A percentile compares a stretch with the other conserved stretches of the same genome.
Evolutionary conservation across 2,797 vertebrate genomes (phyloP).

Genomic region (Scolopax bukidnonensis): DNA sequence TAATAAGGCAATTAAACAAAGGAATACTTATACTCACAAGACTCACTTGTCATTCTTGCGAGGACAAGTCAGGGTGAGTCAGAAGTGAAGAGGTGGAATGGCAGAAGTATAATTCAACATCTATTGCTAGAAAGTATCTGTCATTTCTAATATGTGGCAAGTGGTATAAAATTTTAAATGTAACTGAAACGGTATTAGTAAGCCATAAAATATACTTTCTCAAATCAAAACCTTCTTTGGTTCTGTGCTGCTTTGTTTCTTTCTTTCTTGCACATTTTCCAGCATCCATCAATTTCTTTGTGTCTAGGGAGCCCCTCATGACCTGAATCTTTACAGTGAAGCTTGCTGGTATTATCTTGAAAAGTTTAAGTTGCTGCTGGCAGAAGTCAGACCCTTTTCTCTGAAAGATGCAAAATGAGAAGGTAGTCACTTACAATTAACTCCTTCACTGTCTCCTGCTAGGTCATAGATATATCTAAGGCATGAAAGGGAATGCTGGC

Average conservation of each 20-base stretch:
- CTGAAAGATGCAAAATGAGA: background rate
- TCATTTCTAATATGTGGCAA: background rate
- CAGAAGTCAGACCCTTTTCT: constrained; percentile 9
- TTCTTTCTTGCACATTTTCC: background rate
- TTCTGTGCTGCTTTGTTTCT: background rate
- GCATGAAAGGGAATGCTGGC: background rate
- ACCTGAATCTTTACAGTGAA: constrained; percentile 27
- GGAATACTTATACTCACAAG: background rate
- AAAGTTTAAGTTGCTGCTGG: constrained; percentile 31
- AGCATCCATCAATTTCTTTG: background rate
- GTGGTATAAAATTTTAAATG: background rate
- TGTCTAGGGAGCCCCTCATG: background rate
- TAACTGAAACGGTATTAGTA: background rate
- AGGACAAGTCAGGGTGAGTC: background rate
- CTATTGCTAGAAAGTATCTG: background rate
- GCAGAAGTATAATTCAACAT: background rate
- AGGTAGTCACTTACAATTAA: background rate
- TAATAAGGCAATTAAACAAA: background rate
- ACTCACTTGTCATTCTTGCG: background rate
- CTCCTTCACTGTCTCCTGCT: background rate
- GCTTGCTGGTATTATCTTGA: constrained; percentile 44
- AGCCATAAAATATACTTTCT: background rate
- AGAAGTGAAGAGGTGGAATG: background rate
- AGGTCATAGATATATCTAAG: background rate
- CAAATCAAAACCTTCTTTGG: background rate